Base-by-base conservation (phyloP, 2,888 invertebrate species). In the Carpatolechia fugitivella region DNA sequence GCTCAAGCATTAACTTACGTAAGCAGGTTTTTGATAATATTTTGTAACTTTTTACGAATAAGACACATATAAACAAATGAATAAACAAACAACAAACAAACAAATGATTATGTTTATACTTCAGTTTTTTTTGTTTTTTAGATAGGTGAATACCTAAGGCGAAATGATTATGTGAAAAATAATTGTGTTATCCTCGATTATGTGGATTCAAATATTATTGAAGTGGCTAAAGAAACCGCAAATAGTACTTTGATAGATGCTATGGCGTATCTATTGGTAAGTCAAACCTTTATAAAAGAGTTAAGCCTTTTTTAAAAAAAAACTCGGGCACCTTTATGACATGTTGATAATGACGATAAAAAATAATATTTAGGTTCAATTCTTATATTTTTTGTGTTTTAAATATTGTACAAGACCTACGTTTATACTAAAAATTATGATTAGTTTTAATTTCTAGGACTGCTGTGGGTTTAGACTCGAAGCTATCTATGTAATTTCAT, bases 381-480 rank as follows among this genome's bases (percentile, higher is more conserved):
- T n/a, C n/a, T n/a, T n/a, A n/a, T n/a, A n/a, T n/a, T n/a, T n/a
- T n/a, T n/a, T n/a, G n/a, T n/a, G n/a, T n/a, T n/a, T n/a, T n/a
- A n/a, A n/a, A 24, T 24, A 24, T 4, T 24, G 24, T 4, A 4
- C 3, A 24, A 24, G 6, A 24, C 6, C 6, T 24, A 6, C 24
- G 3, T 24, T 24, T 24, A 24, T 35, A 41, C 10, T 41, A 3
- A 18, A 8, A 16, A 8, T 16, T 1, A 6, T 1, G 4, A 10
- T 44, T 44, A 24, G 5, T 24, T 44, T 1, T 11, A 4, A 2
- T 24, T 56, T 56, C 14, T 46, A 56, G 56, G 53, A 54, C 6
- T 50, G 56, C 11, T 51, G 50, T 30, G 50, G 54, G 13, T 31
- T 51, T 14, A 44, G 54, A 24, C 2, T 54, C 8, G 54, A 54